Base-by-base conservation (phyloP, 1,140 invertebrate genomes). In the Campoletis sonorensis region DNA sequence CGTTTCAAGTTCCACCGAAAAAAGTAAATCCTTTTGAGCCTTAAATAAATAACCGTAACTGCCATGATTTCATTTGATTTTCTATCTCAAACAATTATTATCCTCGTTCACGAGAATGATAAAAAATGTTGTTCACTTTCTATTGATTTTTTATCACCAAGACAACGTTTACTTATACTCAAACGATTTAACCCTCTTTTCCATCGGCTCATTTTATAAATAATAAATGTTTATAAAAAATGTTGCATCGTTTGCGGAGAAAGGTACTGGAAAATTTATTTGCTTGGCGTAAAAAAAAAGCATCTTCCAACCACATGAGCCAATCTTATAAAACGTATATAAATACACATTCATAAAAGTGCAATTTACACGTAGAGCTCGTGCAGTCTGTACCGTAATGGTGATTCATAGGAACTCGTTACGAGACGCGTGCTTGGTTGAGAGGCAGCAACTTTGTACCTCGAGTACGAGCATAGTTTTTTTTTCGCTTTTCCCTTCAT, bases 331-430 rank as follows among this genome's bases (percentile, higher is more conserved):
- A 64, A 26, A 13, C 1, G 8, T 64, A 64, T 15, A 26, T 26
- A 64, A 23, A 64, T 64, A 64, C 8, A 64, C 10, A 64, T 64
- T 64, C 11, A 64, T 26, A 64, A 64, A 64, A 64, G 61, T 11
- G 15, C 61, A 64, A 64, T 64, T 64, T 64, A 64, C 61, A 64
- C 61, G 61, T 64, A 64, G 21, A 64, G 61, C n/a, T 64, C 61
- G 61, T 64, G 23, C n/a, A 64, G 61, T 26, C 61, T 64, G 5
- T 0, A 64, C 61, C 27, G 23, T 64, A 64, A 64, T 64, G 61
- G 61, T 64, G 61, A 64, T 64, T 64, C 61, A 64, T 64, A 64
- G 23, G 23, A 26, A 64, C 61, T 64, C 61, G 61, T 64, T 64
- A 64, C 27, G 23, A 23, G 61, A 26, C 61, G 18, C n/a, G 16